A percentile compares a stretch with the other conserved stretches of the same genome.
phyloP scores from a whole-genome alignment of 2,797 vertebrate genomes.

The Acanthurus lineatus region DNA sequence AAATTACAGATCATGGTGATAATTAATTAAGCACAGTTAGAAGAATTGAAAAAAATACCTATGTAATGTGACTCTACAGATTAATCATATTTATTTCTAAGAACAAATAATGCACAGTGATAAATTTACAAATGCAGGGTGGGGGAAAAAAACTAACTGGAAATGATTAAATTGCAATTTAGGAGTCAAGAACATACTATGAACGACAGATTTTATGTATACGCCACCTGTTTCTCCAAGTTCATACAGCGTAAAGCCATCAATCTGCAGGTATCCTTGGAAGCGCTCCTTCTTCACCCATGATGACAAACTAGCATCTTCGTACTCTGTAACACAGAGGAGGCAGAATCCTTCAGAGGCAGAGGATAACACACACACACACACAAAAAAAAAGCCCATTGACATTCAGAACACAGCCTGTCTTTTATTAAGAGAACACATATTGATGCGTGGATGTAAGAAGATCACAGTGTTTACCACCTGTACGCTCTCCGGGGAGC shows the following conservation, averaged over 20 bases:
- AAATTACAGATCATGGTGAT: no score
- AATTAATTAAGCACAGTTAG: no score
- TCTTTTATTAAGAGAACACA: conserved; percentile 43
- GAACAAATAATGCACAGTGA: background rate
- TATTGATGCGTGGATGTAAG: conserved; percentile 58
- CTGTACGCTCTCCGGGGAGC: conserved; percentile 23
- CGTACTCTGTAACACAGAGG: conserved; percentile 89
- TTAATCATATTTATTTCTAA: background rate
- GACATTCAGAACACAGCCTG: conserved; percentile 41
- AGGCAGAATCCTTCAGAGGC: no score
- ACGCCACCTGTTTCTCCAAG: conserved; percentile 95
- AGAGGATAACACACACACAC: conserved; percentile 2
- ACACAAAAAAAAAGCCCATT: conserved; percentile 33
- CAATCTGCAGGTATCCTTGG: conserved; percentile 93
- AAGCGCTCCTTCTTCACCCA: conserved; percentile 98
- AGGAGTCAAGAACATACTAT: background rate
- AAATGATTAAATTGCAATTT: background rate
- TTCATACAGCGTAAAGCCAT: conserved; percentile 96
- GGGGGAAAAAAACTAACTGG: background rate
- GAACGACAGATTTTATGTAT: conserved; percentile 2
- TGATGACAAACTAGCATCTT: conserved; percentile 92
- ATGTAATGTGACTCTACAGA: no score
- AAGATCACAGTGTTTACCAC: conserved; percentile 60
- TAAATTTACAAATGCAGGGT: no score
- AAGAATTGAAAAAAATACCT: no score